Base-by-base conservation (phyloP, 2,797 vertebrate species). In the Coregonus suidteri region DNA sequence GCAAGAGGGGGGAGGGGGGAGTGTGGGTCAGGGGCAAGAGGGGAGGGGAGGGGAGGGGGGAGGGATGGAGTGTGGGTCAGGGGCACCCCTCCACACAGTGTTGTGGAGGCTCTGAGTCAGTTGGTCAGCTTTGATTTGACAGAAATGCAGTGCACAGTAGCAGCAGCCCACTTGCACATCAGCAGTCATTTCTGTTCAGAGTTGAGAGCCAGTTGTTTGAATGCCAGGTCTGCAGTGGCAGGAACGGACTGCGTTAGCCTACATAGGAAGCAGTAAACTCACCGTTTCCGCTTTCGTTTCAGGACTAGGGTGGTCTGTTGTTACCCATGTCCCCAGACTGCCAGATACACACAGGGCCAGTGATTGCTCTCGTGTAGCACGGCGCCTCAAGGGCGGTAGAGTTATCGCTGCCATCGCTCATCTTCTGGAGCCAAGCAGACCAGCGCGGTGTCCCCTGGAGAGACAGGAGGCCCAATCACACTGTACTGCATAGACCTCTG, bases 361-460 rank as follows among this genome's bases (percentile, higher is more conserved):
- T 59, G 71, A 51, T 73, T 64, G 47, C 59, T 20, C 66, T 31
- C 1, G 6, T 34, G 4, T 9, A n/a, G 56, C 15, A 30, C 7
- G 16, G 34, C 47, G 53, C 37, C 75, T 59, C 77, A 79, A 82
- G 83, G 80, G 73, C 82, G 75, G 67, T 18, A 65, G 72, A 69
- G 81, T 87, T 83, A 83, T 85, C 83, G 70, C 80, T 69, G 70
- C 54, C 77, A 80, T 83, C 78, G 74, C 82, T 81, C 81, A 82
- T 82, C 79, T 79, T 72, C 83, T 80, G 72, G 73, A 75, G 64
- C 16, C 20, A 54, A 76, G 74, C 18, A 25, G 71, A 11, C 30
- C 71, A 74, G 62, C 62, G 68, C 65, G 66, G 56, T 31, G 70
- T 69, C 31, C 41, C 73, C 65, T 35, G 34, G 34, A 71, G 82